Conservation (phyloP, 2,797 vertebrate genomes). For the Onychomys arenicola region DNA sequence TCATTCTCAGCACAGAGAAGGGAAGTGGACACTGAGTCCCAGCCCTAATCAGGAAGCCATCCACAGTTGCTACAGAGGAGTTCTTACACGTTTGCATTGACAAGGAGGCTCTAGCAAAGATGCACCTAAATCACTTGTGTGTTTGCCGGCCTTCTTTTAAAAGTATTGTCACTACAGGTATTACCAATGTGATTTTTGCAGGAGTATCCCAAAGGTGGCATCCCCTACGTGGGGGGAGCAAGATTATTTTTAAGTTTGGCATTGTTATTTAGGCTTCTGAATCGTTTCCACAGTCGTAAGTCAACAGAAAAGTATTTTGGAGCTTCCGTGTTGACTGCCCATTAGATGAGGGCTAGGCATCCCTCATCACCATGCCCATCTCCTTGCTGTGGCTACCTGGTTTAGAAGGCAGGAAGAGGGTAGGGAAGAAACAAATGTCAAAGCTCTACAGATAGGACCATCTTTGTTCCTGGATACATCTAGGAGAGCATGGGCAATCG, state of each 20-base stretch:
- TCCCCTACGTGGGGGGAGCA: neutral
- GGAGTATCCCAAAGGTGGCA: neutral
- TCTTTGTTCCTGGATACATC: neutral
- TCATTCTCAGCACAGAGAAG: neutral
- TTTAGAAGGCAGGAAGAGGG: neutral
- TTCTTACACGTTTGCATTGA: neutral
- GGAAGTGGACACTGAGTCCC: neutral
- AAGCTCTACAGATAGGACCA: neutral
- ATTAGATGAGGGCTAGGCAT: no score
- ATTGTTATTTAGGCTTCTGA: neutral
- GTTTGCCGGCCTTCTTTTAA: neutral
- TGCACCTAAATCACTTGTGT: neutral
- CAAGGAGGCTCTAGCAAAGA: accelerated
- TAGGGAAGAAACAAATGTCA: neutral
- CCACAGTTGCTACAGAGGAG: neutral
- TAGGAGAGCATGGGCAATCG: neutral
- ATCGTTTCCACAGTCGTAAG: neutral
- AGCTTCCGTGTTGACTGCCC: neutral
- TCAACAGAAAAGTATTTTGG: neutral
- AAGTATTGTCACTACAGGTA: neutral
- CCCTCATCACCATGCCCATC: accelerated
- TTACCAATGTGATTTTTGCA: neutral
- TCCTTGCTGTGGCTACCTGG: neutral
- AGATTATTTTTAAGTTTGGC: neutral
- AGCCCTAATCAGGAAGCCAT: neutral